phyloP scores from a whole-genome alignment of 1,140 invertebrate species.

The Caenorhabditis remanei region DNA sequence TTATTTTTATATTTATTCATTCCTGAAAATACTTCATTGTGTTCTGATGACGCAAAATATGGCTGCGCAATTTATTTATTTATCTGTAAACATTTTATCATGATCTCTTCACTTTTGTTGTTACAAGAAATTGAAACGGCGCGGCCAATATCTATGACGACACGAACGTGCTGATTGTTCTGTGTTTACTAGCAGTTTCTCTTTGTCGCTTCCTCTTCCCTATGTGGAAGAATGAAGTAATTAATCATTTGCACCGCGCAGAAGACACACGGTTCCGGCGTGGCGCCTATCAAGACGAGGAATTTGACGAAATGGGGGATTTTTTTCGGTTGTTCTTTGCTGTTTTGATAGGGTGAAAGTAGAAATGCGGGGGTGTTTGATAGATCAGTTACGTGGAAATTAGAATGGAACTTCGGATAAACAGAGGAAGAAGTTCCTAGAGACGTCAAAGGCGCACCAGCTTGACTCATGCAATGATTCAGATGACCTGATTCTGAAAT shows the following conservation, averaged over 20 bases:
- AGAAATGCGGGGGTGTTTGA: not conserved
- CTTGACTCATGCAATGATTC: too few species aligned
- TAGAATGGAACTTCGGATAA: too few species aligned
- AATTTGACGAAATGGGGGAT: not conserved
- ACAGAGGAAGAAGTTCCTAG: too few species aligned
- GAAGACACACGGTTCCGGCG: slow-evolving; percentile 27
- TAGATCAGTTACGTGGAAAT: too few species aligned
- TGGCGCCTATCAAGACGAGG: not conserved
- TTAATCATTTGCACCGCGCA: slow-evolving; percentile 8
- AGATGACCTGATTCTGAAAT: too few species aligned
- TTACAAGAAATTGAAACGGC: not conserved
- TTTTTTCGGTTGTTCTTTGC: not conserved
- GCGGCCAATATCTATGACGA: not conserved
- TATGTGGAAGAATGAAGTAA: not conserved
- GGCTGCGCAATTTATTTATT: not conserved
- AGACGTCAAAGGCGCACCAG: too few species aligned
- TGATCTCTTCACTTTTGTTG: not conserved
- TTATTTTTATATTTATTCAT: not conserved
- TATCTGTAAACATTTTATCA: slow-evolving; percentile 40
- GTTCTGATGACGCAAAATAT: too few species aligned
- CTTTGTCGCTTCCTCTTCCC: not conserved
- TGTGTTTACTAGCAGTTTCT: not conserved
- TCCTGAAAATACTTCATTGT: not conserved
- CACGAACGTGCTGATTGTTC: not conserved
- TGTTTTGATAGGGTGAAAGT: not conserved